A percentile compares a stretch with the other conserved stretches of the same genome.
Conservation (phyloP, 2,113 vertebrate species). For the Campylorhamphus procurvoides region DNA sequence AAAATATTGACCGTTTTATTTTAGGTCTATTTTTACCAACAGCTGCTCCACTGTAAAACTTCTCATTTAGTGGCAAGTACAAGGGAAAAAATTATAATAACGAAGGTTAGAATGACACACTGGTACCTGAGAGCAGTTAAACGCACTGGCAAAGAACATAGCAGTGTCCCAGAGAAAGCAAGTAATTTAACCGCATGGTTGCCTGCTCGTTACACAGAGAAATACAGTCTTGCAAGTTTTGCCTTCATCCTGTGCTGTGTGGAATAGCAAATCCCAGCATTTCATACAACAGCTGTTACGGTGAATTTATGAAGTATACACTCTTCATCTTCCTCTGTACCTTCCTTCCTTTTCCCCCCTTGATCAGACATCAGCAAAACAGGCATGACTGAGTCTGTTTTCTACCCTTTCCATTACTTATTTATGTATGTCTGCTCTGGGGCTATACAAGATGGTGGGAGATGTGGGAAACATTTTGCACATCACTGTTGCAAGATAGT, state of each 20-base stretch:
- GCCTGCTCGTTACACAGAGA: conserved; percentile 49
- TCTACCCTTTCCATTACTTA: conserved; percentile 35
- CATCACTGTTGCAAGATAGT: conserved; percentile 51
- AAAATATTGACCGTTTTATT: neutral
- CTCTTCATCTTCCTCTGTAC: neutral
- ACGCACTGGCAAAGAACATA: neutral
- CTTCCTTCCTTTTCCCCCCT: neutral
- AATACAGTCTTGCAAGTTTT: neutral
- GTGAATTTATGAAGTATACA: neutral
- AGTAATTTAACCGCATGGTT: neutral
- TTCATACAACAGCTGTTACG: conserved; percentile 8
- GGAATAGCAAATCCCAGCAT: neutral
- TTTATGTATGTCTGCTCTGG: conserved; percentile 63
- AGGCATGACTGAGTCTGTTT: conserved; percentile 24
- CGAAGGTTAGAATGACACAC: neutral
- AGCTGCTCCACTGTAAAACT: neutral
- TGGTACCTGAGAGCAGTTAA: neutral
- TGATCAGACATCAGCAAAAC: conserved; percentile 13
- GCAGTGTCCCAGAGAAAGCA: conserved; percentile 40
- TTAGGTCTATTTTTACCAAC: neutral
- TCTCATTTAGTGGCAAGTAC: neutral
- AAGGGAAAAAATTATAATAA: neutral
- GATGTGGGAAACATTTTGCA: conserved; percentile 52
- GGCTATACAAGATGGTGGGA: conserved; percentile 17
- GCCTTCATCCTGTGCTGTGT: neutral